These are phyloP conservation scores for Stenodera caucasica DNA, from an alignment of 2,888 invertebrate species.

Conservation along the genomic window DNA sequence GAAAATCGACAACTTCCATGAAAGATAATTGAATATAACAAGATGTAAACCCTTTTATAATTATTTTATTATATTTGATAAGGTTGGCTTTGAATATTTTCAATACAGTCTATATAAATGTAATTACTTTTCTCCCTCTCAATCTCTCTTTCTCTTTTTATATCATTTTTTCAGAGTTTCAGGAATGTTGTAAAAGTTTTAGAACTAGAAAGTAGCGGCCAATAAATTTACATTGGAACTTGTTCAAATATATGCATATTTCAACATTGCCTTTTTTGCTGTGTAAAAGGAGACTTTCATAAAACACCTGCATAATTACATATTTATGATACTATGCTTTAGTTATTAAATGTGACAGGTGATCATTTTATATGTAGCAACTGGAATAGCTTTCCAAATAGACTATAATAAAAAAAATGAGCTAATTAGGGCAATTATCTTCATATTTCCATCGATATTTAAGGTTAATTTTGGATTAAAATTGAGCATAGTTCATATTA, in stretches of 20 bases:
- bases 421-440: too few relatives aligned
- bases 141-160: not conserved
- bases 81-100: not conserved
- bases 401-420: too few relatives aligned
- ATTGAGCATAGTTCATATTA: not conserved
- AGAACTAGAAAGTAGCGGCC: slow-evolving; percentile 19
- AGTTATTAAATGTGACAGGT: slow-evolving; percentile 22
- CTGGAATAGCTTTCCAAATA: not conserved
- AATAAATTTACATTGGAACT: slow-evolving; percentile 26
- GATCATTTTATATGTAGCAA: slow-evolving; percentile 12
- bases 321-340: slow-evolving; percentile 18
- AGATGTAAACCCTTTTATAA: slow-evolving; percentile 12
- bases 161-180: slow-evolving; percentile 19
- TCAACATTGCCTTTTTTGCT: slow-evolving; percentile 7
- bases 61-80: not conserved
- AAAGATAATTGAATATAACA: slow-evolving; percentile 16
- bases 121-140: not conserved
- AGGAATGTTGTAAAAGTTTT: slow-evolving; percentile 28
- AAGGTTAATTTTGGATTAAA: not conserved
- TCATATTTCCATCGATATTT: too few relatives aligned
- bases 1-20: slow-evolving; percentile 10
- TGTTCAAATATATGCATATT: slow-evolving; percentile 25
- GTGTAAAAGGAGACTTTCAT: slow-evolving; percentile 12
- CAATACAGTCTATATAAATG: not conserved
- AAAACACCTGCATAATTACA: slow-evolving; percentile 26